A percentile compares a stretch with the other conserved stretches of the same genome.
Conservation (phyloP, 2,888 invertebrate genomes). For the Melieria omissa region DNA sequence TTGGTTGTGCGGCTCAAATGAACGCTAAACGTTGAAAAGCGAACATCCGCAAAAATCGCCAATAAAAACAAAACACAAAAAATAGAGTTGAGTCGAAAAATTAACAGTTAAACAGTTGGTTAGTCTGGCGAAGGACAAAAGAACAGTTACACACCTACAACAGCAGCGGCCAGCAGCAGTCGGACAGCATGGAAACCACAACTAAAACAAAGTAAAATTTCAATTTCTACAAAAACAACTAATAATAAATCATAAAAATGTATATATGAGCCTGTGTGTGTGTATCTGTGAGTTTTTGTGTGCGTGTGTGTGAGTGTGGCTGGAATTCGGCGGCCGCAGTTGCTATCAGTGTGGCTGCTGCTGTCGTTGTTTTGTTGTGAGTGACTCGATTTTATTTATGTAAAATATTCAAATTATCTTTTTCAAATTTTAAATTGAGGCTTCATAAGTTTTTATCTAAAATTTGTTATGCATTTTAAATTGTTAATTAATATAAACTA, state of each 20-base stretch:
- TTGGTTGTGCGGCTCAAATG: slow-evolving; percentile 65
- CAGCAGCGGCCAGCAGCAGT: no score
- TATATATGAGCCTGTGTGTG: neutral
- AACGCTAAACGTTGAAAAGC: slow-evolving; percentile 68
- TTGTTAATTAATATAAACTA: no score
- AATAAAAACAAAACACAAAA: slow-evolving; percentile 15
- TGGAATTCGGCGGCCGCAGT: neutral
- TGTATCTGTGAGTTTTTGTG: neutral
- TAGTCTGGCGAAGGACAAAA: no score
- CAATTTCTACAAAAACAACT: slow-evolving; percentile 2
- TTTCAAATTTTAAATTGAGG: no score
- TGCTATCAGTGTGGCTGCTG: slow-evolving; percentile 9
- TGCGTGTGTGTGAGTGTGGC: neutral
- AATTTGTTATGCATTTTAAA: no score
- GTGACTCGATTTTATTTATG: neutral
- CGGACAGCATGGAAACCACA: no score
- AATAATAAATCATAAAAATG: slow-evolving; percentile 6
- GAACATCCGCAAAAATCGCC: slow-evolving; percentile 65
- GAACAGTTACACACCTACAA: no score
- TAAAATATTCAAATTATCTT: no score
- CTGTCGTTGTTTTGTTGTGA: slow-evolving; percentile 3
- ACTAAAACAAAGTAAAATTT: neutral
- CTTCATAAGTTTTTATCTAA: no score
- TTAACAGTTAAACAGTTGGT: neutral
- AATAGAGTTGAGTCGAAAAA: slow-evolving; percentile 7